A percentile compares a stretch with the other conserved stretches of the same genome.
phyloP scores from a whole-genome alignment of 1,140 invertebrate genomes.

The Drosophila lacteicornis region DNA sequence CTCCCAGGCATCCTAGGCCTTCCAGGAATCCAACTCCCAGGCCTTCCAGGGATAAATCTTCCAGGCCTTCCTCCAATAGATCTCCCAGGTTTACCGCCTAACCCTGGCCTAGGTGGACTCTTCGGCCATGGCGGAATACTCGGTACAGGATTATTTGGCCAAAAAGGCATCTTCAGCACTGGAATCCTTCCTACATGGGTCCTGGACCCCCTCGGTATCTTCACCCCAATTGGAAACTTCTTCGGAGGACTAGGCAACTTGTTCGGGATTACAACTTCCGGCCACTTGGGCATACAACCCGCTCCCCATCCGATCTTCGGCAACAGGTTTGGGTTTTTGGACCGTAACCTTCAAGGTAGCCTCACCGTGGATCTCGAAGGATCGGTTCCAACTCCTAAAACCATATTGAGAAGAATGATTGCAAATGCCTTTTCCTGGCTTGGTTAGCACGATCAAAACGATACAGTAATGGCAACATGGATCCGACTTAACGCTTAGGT shows the following conservation, averaged over 20 bases:
- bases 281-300: background rate
- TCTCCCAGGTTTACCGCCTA: no score
- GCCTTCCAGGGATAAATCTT: no score
- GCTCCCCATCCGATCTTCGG: background rate
- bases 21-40: no score
- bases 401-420: constrained; percentile 1
- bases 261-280: constrained; percentile 2
- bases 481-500: constrained; percentile 23
- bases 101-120: no score
- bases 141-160: constrained; percentile 20
- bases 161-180: constrained; percentile 23
- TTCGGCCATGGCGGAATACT: constrained; percentile 12
- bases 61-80: no score
- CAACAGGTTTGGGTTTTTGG: background rate
- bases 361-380: constrained; percentile 10
- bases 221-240: constrained; percentile 22
- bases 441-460: constrained; percentile 9
- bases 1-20: no score
- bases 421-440: background rate
- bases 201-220: constrained; percentile 18
- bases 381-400: constrained; percentile 9
- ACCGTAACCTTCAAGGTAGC: background rate
- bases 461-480: constrained; percentile 6
- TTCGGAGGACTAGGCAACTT: constrained; percentile 17
- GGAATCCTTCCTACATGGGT: constrained; percentile 12